phyloP scores from a whole-genome alignment of 2,113 vertebrate species.

The Oceanodroma tethys region DNA sequence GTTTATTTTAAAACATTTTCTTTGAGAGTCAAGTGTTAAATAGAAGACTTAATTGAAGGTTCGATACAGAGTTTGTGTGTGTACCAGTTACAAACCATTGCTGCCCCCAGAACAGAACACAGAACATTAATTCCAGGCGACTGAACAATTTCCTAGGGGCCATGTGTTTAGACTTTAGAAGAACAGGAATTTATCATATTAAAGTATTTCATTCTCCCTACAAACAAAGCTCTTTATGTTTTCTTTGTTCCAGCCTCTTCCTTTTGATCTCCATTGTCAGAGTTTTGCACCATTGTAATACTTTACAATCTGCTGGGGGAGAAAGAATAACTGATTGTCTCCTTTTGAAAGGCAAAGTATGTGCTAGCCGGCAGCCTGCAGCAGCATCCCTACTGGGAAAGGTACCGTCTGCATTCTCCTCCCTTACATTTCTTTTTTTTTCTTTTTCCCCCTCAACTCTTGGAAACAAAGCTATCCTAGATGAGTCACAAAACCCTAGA shows the following conservation, averaged over 20 bases:
- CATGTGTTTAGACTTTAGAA: conserved; percentile 41
- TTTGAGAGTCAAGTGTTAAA: not conserved
- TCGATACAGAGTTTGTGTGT: not conserved
- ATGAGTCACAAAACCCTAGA: conserved; percentile 18
- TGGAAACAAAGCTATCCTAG: conserved; percentile 58
- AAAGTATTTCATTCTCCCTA: conserved; percentile 3
- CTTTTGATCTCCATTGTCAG: conserved; percentile 44
- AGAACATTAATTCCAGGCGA: conserved; percentile 39
- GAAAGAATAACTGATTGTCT: conserved; percentile 44
- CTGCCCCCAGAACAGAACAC: not conserved
- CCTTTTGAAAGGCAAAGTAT: conserved; percentile 19
- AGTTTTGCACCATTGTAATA: conserved; percentile 22
- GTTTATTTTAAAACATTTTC: not conserved
- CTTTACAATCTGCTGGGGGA: not conserved
- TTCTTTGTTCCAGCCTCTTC: conserved; percentile 29
- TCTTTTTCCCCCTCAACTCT: not conserved
- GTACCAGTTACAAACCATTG: not conserved
- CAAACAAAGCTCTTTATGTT: conserved; percentile 30
- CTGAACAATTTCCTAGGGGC: conserved; percentile 47
- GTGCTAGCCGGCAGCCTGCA: not conserved
- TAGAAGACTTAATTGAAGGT: not conserved
- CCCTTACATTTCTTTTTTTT: not conserved
- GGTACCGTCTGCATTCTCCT: conserved; percentile 44
- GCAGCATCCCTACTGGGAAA: conserved; percentile 51
- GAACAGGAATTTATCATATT: not conserved